Base-by-base conservation (phyloP, 1,140 invertebrate genomes). In the Druon quercuslanigerum region DNA sequence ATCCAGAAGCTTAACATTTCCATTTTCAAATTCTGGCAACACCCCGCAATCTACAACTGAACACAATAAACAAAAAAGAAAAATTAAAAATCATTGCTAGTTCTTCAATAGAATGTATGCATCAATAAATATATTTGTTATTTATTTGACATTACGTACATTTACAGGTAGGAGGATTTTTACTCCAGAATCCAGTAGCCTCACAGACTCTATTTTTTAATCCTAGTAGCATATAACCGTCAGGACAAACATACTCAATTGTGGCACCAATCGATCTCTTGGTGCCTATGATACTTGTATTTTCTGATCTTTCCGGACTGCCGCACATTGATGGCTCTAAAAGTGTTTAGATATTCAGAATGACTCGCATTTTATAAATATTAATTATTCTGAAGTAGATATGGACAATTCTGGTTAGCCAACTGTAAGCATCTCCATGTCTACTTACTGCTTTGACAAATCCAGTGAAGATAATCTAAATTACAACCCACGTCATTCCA, bases 401-500 rank as follows among this genome's bases (percentile, higher is more conserved):
- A 46, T 11, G 40, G 9, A 9, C 40, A 46, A 0, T 46, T 46
- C 9, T 11, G 8, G 40, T 46, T 9, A 5, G 25, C 3, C 25
- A 4, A 2, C 0, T 0, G 25, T 33, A 33, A 33, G 25, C 2
- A 56, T 6, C 6, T 25, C 56, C 12, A 2, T 11, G 14, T 50
- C 57, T 82, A 93, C 95, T 94, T 91, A 97, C 96, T 93, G 91
- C 96, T 96, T 90, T 97, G 96, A 89, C 97, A 98, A 86, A 98
- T 97, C 95, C 97, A 98, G 87, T 97, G 96, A 46, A 98, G 91
- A 89, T 98, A 97, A 90, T 98, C 96, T 56, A 98, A 93, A 89
- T 97, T 97, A 88, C 97, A 98, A 20, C 96, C 97, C 33, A 98
- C 97, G 91, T 98, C 97, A 89, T 98, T 98, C 97, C 97, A 98